Conservation (phyloP, 2,113 vertebrate genomes). For the Rhinolophus ferrumequinum region DNA sequence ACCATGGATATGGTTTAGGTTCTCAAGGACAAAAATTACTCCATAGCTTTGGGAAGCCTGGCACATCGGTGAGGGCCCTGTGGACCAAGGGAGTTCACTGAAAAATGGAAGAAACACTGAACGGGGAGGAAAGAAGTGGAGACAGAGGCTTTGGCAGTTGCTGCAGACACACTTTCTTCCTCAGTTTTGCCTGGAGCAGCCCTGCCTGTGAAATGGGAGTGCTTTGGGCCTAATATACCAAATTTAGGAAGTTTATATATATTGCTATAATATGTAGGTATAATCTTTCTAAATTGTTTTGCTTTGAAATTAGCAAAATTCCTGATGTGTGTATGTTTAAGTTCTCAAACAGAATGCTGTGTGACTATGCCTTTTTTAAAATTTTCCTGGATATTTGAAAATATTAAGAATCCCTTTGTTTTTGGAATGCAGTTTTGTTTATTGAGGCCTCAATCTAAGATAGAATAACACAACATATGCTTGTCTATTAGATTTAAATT, state of each 20-base stretch:
- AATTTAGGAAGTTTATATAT: constrained; percentile 16
- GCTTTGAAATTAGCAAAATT: constrained; percentile 35
- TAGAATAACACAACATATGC: neutral
- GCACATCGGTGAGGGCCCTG: neutral
- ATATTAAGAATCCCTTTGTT: constrained; percentile 45
- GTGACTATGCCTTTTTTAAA: constrained; percentile 18
- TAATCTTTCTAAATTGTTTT: constrained; percentile 54
- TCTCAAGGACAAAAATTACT: neutral
- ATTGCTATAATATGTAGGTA: neutral
- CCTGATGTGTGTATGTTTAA: neutral
- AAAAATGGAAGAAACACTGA: neutral
- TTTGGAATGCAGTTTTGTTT: constrained; percentile 46
- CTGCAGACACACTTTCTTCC: neutral
- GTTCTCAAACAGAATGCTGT: neutral
- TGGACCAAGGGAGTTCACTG: neutral
- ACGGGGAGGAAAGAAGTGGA: neutral
- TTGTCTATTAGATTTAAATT: constrained; percentile 61
- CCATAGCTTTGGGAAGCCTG: neutral
- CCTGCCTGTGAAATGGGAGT: neutral
- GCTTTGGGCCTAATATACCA: neutral
- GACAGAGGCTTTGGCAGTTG: neutral
- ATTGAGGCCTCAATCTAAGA: constrained; percentile 35
- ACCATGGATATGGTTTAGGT: neutral
- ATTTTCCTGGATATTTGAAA: constrained; percentile 47
- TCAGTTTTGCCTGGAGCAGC: neutral